phyloP scores from a whole-genome alignment of 2,888 invertebrate species.

The Nomada fucata region DNA sequence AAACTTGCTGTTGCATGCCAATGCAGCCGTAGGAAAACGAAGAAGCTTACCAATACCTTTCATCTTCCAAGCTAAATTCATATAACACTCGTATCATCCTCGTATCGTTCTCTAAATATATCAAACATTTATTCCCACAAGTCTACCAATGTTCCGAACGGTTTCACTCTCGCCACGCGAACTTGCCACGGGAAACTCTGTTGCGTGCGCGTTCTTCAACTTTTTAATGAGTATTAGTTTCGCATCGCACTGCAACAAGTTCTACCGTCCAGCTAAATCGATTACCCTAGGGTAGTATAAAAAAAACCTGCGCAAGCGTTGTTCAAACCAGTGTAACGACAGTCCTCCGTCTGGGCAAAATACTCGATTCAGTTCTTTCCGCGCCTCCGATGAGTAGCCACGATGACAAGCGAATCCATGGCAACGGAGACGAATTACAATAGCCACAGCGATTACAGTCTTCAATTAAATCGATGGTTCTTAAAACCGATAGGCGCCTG shows the following conservation, averaged over 20 bases:
- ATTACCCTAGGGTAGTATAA: not conserved
- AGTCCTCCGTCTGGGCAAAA: not conserved
- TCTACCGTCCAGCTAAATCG: not conserved
- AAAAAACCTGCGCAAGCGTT: conserved; percentile 16
- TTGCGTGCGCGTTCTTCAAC: not conserved
- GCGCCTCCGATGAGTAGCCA: not conserved
- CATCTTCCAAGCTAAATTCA: no score
- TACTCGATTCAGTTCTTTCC: not conserved
- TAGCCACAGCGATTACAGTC: conserved; percentile 53
- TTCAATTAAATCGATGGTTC: conserved; percentile 64
- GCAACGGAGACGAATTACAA: no score
- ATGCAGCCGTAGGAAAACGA: no score
- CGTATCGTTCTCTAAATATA: not conserved
- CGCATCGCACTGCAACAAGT: conserved; percentile 7
- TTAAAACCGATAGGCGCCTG: conserved; percentile 66
- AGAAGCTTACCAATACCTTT: no score
- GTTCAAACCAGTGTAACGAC: accelerated
- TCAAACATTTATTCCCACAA: not conserved
- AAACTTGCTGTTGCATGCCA: no score
- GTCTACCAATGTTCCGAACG: not conserved
- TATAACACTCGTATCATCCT: no score
- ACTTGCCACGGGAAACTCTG: not conserved
- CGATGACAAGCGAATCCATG: not conserved
- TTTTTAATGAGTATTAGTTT: not conserved
- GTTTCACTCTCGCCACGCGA: not conserved